Base-by-base conservation (phyloP, 64 coral and sea anemone genomes). In the Pocillopora damicornis region DNA sequence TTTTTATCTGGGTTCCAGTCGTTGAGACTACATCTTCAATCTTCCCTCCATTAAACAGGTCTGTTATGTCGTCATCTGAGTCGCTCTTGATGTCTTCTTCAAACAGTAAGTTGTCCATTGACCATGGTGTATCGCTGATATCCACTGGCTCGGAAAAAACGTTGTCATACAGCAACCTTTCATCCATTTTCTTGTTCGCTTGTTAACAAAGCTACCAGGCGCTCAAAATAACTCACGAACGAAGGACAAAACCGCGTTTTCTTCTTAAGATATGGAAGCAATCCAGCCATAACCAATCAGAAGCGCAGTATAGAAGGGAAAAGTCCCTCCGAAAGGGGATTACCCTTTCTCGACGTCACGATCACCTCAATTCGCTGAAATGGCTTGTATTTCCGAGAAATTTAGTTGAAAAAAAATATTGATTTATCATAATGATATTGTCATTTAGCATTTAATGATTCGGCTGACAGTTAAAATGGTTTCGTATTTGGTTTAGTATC, bases 71-170 rank as follows among this genome's bases (percentile, higher is more conserved):
- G 37, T 85, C 16, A 45, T 85, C 68, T 37, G 37, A 85, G n/a
- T 85, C 38, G 30, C 4, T 26, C 22, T 37, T 58, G 23, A 65
- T 11, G 7, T 64, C 30, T 15, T 82, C 80, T 15, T 85, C 81
- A 73, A 85, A 85, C 37, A 85, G 81, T 59, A 23, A 73, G 38
- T 85, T 85, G 11, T 85, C 64, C 15, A 45, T 37, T 72, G 64
- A 73, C 81, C 81, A 85, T 58, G 65, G 81, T 58, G 81, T 72
- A 85, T 85, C 81, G 12, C 5, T 25, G 64, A 72, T 58, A 26
- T 85, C 15, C 37, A 57, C 37, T 2, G 67, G 11, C 22, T 38
- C 62, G 13, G 61, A 13, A 65, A 85, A 85, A 45, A 73, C 38
- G 9, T 73, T 11, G 4, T 73, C 65, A 72, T 37, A 56, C 37